phyloP scores from a whole-genome alignment of 2,113 vertebrate species.

The Melanotaenia duboulayi region DNA sequence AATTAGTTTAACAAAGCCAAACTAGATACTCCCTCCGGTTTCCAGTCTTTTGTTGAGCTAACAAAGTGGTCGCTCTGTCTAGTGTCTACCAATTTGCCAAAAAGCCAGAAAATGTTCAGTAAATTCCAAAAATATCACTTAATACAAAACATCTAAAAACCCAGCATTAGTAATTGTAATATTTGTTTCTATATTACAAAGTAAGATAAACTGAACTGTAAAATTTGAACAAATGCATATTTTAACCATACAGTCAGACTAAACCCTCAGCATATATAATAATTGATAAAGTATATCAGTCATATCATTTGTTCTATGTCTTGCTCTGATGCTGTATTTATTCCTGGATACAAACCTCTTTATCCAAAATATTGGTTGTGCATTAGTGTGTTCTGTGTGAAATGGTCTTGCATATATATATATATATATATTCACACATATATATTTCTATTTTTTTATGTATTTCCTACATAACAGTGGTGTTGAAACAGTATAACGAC shows the following conservation, averaged over 20 bases:
- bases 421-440: neutral
- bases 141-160: slow-evolving; percentile 32
- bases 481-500: slow-evolving; percentile 28
- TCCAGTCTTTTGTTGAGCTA: neutral
- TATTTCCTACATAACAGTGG: slow-evolving; percentile 46
- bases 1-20: slow-evolving; percentile 1
- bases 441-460: slow-evolving; percentile 44
- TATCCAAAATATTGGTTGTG: slow-evolving; percentile 40
- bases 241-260: slow-evolving; percentile 28
- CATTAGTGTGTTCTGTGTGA: slow-evolving; percentile 52
- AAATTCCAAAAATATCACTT: slow-evolving; percentile 7
- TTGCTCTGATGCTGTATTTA: slow-evolving; percentile 40
- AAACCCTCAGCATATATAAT: slow-evolving; percentile 27
- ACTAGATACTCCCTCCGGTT: neutral
- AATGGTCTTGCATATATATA: slow-evolving; percentile 48
- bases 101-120: slow-evolving; percentile 5
- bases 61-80: neutral
- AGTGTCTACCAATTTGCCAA: neutral
- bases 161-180: slow-evolving; percentile 36
- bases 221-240: slow-evolving; percentile 36
- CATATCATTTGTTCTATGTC: slow-evolving; percentile 25
- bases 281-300: slow-evolving; percentile 13
- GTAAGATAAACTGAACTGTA: slow-evolving; percentile 18
- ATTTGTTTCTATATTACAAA: slow-evolving; percentile 25
- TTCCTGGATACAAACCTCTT: slow-evolving; percentile 31